These are phyloP conservation scores for Rhombomys opimus DNA, from an alignment of 2,113 vertebrate species.

Conservation along the genomic window DNA sequence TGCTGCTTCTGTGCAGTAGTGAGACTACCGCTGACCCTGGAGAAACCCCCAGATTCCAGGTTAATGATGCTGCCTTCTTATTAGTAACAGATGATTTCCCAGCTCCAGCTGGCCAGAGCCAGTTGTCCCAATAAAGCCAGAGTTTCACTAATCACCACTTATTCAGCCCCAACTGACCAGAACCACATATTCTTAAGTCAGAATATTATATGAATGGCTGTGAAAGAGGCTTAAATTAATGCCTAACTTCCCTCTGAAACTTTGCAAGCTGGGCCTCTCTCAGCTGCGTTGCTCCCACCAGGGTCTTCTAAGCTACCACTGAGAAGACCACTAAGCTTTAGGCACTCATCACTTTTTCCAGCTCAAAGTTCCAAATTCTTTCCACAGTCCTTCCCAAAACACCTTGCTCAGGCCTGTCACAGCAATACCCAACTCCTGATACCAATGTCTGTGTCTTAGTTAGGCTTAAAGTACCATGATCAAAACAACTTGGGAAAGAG, in stretches of 20 bases:
- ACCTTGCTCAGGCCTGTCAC: background rate
- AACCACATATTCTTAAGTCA: background rate
- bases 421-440: background rate
- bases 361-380: background rate
- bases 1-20: background rate
- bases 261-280: background rate
- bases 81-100: background rate
- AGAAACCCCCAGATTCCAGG: background rate
- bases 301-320: background rate
- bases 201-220: background rate
- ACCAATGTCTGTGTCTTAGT: background rate
- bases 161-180: no score
- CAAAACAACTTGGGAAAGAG: background rate
- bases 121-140: no score
- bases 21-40: background rate
- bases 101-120: no score
- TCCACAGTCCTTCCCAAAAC: background rate
- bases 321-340: background rate
- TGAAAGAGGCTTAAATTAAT: background rate
- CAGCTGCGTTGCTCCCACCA: fast-evolving
- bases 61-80: background rate
- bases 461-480: background rate
- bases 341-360: background rate
- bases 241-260: background rate
- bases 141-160: no score